A percentile compares a stretch with the other conserved stretches of the same genome.
Conservation (phyloP, 2,888 invertebrate species). For the Bombyx huttoni region DNA sequence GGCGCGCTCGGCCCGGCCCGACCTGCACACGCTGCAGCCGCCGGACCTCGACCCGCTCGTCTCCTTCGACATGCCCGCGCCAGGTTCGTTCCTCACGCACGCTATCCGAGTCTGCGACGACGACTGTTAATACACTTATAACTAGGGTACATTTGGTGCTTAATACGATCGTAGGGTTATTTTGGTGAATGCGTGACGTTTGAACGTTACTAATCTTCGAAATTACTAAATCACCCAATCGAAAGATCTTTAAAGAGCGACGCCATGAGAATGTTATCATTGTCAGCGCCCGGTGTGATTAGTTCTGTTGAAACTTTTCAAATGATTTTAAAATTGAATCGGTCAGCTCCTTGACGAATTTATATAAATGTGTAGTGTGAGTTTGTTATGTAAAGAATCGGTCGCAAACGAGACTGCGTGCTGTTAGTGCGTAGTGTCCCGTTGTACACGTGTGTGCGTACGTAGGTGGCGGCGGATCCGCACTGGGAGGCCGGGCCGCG, state of each 20-base stretch:
- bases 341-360: too few relatives aligned
- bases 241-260: too few relatives aligned
- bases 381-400: too few relatives aligned
- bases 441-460: slow-evolving; percentile 60
- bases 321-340: too few relatives aligned
- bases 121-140: not conserved
- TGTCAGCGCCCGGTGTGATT: too few relatives aligned
- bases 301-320: too few relatives aligned
- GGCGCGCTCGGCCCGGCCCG: slow-evolving; percentile 77
- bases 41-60: slow-evolving; percentile 81
- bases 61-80: slow-evolving; percentile 78
- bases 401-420: not conserved
- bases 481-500: slow-evolving; percentile 49
- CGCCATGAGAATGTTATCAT: too few relatives aligned
- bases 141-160: too few relatives aligned
- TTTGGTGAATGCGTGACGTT: slow-evolving; percentile 1
- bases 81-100: slow-evolving; percentile 43
- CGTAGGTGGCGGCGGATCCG: slow-evolving; percentile 66
- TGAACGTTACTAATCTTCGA: slow-evolving; percentile 20
- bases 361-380: too few relatives aligned
- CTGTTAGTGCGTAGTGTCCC: slow-evolving; percentile 8
- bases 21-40: slow-evolving; percentile 62
- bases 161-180: too few relatives aligned
- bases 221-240: slow-evolving; percentile 6
- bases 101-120: not conserved